A percentile compares a stretch with the other conserved stretches of the same genome.
Conservation (phyloP, 2,113 vertebrate species). For the Aleadryas rufinucha region DNA sequence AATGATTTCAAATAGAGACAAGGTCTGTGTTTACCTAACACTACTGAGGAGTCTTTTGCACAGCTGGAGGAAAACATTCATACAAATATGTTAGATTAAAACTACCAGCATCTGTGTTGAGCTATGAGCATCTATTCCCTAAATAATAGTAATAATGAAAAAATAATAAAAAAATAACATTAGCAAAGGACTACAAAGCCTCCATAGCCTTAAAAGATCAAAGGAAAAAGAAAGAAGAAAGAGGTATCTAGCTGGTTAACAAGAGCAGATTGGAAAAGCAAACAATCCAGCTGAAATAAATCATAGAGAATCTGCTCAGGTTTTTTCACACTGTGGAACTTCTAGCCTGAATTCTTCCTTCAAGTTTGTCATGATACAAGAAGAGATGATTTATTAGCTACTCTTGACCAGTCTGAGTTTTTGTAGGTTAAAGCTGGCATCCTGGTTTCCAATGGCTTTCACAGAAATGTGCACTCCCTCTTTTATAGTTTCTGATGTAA, state of each 20-base stretch:
- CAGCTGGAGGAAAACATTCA: neutral
- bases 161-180: neutral
- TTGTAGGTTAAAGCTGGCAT: neutral
- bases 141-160: neutral
- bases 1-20: neutral
- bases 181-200: neutral
- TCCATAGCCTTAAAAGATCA: neutral
- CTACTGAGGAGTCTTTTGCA: neutral
- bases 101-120: neutral
- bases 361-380: neutral
- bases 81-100: neutral
- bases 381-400: neutral
- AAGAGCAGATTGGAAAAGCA: neutral
- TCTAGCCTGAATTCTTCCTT: neutral
- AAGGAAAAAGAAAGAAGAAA: neutral
- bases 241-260: neutral
- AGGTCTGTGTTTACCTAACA: neutral
- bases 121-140: neutral
- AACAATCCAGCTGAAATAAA: neutral
- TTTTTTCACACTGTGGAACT: neutral
- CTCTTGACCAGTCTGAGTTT: neutral
- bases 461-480: neutral
- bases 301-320: neutral
- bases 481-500: neutral
- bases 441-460: neutral